Evolutionary conservation across 1,140 invertebrate species (phyloP).

Genomic region (Bombus superbus): DNA sequence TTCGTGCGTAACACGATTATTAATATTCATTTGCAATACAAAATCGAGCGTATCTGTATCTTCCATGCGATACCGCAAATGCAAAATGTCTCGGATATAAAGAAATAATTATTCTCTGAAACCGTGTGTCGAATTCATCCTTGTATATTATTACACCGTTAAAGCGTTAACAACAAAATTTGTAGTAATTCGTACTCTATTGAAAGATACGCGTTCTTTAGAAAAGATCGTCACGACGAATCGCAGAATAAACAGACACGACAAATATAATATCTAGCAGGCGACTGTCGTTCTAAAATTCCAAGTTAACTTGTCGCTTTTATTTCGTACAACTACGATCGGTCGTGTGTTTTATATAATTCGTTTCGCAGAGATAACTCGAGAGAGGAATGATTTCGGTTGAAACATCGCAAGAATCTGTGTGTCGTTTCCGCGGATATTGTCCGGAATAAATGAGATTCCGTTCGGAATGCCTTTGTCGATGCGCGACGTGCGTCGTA

Average conservation of each 20-base stretch:
- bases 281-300: neutral
- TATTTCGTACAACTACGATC: neutral
- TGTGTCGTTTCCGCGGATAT: neutral
- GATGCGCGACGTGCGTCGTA: neutral
- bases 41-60: too few relatives aligned
- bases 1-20: too few relatives aligned
- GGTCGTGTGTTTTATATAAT: neutral
- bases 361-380: neutral
- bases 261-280: neutral
- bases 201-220: neutral
- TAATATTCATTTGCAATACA: too few relatives aligned
- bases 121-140: too few relatives aligned
- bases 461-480: conserved; percentile 4
- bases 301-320: neutral
- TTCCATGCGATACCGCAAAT: accelerated
- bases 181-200: too few relatives aligned
- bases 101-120: too few relatives aligned
- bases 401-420: conserved; percentile 1
- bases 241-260: neutral
- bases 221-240: neutral
- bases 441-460: conserved; percentile 15
- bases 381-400: neutral
- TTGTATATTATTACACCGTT: too few relatives aligned
- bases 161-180: too few relatives aligned
- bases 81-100: too few relatives aligned